phyloP scores from a whole-genome alignment of 2,797 vertebrate genomes.

The Emydoidea blandingii region DNA sequence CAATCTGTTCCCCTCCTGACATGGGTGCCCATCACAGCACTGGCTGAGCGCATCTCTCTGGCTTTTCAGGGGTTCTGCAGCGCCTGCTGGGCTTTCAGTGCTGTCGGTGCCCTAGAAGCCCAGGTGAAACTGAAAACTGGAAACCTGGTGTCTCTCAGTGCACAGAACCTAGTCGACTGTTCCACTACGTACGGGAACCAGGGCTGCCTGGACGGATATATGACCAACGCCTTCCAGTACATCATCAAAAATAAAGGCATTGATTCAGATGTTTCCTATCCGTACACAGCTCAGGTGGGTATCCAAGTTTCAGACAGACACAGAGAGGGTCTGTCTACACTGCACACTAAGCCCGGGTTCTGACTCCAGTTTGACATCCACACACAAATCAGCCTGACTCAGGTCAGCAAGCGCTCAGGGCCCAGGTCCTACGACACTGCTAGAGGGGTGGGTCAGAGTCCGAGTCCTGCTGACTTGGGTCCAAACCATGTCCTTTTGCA shows the following conservation, averaged over 20 bases:
- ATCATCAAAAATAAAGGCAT: conserved; percentile 91
- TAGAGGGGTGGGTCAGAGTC: not conserved
- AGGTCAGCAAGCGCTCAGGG: not conserved
- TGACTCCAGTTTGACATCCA: not conserved
- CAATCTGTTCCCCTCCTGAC: not conserved
- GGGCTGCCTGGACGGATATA: conserved; percentile 88
- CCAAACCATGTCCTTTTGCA: not conserved
- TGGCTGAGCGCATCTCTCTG: not conserved
- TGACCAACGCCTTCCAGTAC: conserved; percentile 85
- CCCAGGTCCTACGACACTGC: no score
- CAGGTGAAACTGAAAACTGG: conserved; percentile 87
- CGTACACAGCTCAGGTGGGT: conserved; percentile 87
- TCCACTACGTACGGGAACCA: conserved; percentile 83
- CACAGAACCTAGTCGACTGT: conserved; percentile 94
- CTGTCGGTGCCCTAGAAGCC: conserved; percentile 89
- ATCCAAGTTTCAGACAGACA: not conserved
- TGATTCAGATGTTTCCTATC: conserved; percentile 85
- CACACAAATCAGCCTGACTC: not conserved
- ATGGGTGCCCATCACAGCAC: rapidly evolving
- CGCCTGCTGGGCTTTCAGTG: conserved; percentile 94
- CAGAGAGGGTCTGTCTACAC: not conserved
- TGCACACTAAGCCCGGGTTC: not conserved
- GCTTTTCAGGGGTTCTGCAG: conserved; percentile 85
- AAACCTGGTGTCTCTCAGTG: conserved; percentile 87
- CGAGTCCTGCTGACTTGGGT: no score